Base-by-base conservation (phyloP, 2,888 invertebrate species). In the Drosophila barbarae region DNA sequence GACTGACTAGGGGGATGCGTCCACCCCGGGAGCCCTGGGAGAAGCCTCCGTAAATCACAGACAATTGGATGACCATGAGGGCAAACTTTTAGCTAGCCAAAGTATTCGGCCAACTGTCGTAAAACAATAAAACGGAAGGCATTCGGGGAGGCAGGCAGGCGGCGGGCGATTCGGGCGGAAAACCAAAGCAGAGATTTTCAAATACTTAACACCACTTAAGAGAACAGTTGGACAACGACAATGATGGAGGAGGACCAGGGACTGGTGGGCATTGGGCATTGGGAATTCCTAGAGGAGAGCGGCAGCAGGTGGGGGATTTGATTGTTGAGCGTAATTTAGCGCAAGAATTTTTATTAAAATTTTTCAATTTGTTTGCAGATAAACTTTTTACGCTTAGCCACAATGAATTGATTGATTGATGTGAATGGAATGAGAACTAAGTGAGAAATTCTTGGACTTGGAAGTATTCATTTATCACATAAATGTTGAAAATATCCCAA, bases 51-150 rank as follows among this genome's bases (percentile, higher is more conserved):
- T 83, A 79, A 79, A 79, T 79, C 83, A 83, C 77, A 71, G 80
- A 83, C 83, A 77, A 79, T 80, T 80, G 83, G 77, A 79, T 79
- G 83, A 80, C 79, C 79, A 79, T 83, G 77, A 80, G 77, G 70
- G 71, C 59, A 74, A 79, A 76, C 60, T 79, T 79, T 67, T 61
- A 56, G 61, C 72, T 42, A 65, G 74, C 83, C 69, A 76, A 79
- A 79, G 83, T 80, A 80, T 79, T 79, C 71, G 77, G 76, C 80
- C 83, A 79, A 79, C 79, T 79, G 79, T 80, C 83, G 79, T 79
- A 80, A 80, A 79, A 77, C 83, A 79, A 79, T 79, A 83, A 80
- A 79, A 80, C 64, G 67, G 55, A 74, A 77, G 79, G 63, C 73
- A 57, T 28, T 42, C 39, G 34, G 58, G 57, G 47, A 18, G 15